Base-by-base conservation (phyloP, 2,888 invertebrate species). In the Leucozona laternaria region DNA sequence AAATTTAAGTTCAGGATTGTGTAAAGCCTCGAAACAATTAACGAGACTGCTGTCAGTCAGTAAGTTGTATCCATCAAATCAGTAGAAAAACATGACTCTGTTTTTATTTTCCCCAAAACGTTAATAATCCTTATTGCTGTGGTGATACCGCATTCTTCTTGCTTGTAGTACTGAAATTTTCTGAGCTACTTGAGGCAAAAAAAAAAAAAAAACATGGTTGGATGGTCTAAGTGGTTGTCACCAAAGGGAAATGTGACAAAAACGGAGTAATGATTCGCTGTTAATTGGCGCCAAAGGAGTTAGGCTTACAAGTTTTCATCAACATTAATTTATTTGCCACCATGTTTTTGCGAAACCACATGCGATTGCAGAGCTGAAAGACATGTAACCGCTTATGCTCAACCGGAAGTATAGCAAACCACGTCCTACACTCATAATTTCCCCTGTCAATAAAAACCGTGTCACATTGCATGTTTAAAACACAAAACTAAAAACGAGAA, bases 71-170 rank as follows among this genome's bases (percentile, higher is more conserved):
- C 77, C 73, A 78, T 78, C 78, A 73, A 78, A 78, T 78, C 66
- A 83, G 53, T 43, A 58, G 50, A 71, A 79, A 22, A 17, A 77
- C 62, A 60, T 25, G 22, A 20, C 15, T 70, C 17, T 45, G 60
- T 37, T 60, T 50, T 62, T 62, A 60, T 60, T 62, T 72, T 48
- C 17, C 72, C 73, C 75, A 76, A 57, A 81, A 76, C 76, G 70
- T 64, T 57, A 64, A 72, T 82, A 82, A 82, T 82, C 82, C 82
- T 68, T 68, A 68, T 37, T 50, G 37, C 68, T 53, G 68, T 68
- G 53, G 53, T 25, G 37, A 58, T 64, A 10, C 11, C 64, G 31
- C 62, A 60, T 53, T 60, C 53, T 37, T 68, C 55, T 73, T 60
- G 55, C 75, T 79, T 7, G 31, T 64, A 79, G 50, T 31, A 53